Conservation (phyloP, 1,140 invertebrate species). For the Maconellicoccus hirsutus region DNA sequence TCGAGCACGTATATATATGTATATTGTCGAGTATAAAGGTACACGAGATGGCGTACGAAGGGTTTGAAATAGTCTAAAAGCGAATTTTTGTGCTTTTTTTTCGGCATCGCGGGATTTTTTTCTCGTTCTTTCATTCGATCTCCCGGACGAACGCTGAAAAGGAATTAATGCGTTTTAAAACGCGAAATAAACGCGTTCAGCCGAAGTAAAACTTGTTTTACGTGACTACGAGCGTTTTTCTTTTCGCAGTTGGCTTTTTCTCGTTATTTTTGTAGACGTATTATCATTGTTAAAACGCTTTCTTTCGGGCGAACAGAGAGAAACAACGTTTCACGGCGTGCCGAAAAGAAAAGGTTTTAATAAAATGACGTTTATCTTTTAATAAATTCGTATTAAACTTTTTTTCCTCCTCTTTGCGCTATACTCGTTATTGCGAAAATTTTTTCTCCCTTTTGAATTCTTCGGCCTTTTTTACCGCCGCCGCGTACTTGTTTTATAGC, state of each 20-base stretch:
- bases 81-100: too few relatives aligned
- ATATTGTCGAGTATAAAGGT: too few relatives aligned
- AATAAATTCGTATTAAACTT: conserved; percentile 10
- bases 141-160: background rate
- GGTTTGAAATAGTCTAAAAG: too few relatives aligned
- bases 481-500: too few relatives aligned
- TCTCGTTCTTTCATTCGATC: background rate
- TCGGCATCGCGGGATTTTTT: background rate
- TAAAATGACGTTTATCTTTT: conserved; percentile 1
- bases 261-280: background rate
- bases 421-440: background rate
- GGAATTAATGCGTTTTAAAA: conserved; percentile 18
- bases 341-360: conserved; percentile 4
- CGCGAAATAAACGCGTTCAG: conserved; percentile 14
- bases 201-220: conserved; percentile 19
- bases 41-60: too few relatives aligned
- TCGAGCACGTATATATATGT: background rate
- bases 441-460: background rate
- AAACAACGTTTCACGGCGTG: background rate
- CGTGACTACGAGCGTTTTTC: conserved; percentile 11
- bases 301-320: too few relatives aligned
- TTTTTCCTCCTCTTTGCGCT: too few relatives aligned
- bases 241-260: conserved; percentile 1
- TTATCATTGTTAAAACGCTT: background rate
- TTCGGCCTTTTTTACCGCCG: background rate